phyloP scores from a whole-genome alignment of 2,797 vertebrate species.

The Sebastes iracundus region DNA sequence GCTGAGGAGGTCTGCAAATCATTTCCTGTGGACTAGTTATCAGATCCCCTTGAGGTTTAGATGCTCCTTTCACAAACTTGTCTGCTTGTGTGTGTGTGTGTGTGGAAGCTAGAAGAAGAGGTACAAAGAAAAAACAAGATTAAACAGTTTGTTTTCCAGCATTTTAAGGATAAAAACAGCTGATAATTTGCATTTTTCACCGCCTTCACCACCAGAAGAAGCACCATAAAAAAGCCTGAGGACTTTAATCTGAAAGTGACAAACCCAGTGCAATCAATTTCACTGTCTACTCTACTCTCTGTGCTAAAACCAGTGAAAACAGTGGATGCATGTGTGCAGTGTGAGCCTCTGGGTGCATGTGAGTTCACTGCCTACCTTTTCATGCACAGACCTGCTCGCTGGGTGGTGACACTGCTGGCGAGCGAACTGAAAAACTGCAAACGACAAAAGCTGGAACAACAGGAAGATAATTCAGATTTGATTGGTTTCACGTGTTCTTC shows the following conservation, averaged over 20 bases:
- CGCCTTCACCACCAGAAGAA: constrained; percentile 1
- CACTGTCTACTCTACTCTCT: background rate
- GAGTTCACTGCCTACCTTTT: constrained; percentile 42
- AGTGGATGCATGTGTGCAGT: background rate
- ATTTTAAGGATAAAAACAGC: background rate
- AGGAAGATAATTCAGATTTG: constrained; percentile 86
- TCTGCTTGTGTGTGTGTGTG: constrained; percentile 17
- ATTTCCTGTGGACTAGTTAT: constrained; percentile 83
- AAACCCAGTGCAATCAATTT: background rate
- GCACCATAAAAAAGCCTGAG: background rate
- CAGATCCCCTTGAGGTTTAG: constrained; percentile 69
- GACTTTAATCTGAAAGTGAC: constrained; percentile 15
- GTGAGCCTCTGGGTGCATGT: constrained; percentile 22
- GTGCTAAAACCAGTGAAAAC: background rate
- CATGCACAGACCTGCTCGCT: constrained; percentile 70
- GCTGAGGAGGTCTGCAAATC: constrained; percentile 76
- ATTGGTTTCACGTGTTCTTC: constrained; percentile 87
- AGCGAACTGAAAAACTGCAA: constrained; percentile 71
- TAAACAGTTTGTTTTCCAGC: constrained; percentile 10
- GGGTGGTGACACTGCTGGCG: constrained; percentile 84
- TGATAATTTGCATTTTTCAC: constrained; percentile 30
- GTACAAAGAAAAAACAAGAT: background rate
- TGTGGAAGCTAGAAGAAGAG: background rate
- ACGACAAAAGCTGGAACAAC: constrained; percentile 83
- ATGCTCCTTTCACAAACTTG: constrained; percentile 59